Percentiles rank a stretch among this genome's conserved stretches.
Evolutionary conservation across 2,797 vertebrate genomes (phyloP).

Genomic region (Sandelia bainsii): DNA sequence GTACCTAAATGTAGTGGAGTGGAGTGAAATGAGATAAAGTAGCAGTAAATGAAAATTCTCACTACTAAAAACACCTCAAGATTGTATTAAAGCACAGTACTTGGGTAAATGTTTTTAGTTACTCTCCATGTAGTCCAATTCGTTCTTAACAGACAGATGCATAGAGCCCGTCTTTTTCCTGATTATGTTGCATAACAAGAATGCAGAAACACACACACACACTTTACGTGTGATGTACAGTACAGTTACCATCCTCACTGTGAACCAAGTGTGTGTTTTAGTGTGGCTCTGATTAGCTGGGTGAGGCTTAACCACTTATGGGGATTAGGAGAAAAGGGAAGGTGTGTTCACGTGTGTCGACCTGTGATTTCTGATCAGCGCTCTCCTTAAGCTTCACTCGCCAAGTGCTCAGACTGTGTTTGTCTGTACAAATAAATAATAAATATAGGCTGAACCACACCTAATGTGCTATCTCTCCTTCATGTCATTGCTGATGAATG

Average conservation of each 20-base stretch:
- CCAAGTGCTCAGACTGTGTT: not conserved
- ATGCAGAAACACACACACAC: not conserved
- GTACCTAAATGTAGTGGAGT: no score
- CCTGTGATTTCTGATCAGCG: slow-evolving; percentile 43
- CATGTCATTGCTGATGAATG: not conserved
- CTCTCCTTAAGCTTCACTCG: not conserved
- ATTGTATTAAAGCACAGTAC: no score
- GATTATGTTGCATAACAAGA: not conserved
- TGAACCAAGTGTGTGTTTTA: not conserved
- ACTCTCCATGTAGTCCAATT: no score
- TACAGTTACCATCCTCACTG: not conserved
- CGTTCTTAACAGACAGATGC: not conserved
- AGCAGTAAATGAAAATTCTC: no score
- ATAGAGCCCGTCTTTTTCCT: not conserved
- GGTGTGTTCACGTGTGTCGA: slow-evolving; percentile 33
- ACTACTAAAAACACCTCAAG: no score
- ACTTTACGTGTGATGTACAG: not conserved
- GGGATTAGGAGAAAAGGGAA: slow-evolving; percentile 38
- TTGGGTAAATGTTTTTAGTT: no score
- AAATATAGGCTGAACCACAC: not conserved
- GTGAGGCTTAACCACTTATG: slow-evolving; percentile 39
- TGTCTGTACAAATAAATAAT: not conserved
- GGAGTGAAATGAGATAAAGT: no score
- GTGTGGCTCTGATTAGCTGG: slow-evolving; percentile 4
- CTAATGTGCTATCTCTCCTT: not conserved